Evolutionary conservation across 2,797 vertebrate species (phyloP).

Genomic region (Echiichthys vipera): DNA sequence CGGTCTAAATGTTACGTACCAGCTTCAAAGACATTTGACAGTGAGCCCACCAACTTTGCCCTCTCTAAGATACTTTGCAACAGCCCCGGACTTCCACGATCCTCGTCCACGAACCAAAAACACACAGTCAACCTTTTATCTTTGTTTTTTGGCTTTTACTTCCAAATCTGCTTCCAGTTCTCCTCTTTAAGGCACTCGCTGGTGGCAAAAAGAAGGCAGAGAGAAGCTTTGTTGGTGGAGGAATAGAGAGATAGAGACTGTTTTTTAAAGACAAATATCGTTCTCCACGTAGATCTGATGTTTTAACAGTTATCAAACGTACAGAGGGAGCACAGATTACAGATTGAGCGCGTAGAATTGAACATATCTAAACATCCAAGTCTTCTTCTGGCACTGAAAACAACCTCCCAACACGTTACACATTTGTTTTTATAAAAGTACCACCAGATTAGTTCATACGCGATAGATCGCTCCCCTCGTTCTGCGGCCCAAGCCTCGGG

Average conservation of each 20-base stretch:
- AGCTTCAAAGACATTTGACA: neutral
- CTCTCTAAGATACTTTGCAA: neutral
- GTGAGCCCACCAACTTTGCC: neutral
- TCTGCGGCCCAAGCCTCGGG: neutral
- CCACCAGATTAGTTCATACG: conserved; percentile 33
- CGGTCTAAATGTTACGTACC: neutral
- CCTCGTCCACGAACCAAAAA: too few relatives aligned
- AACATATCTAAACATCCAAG: conserved; percentile 6
- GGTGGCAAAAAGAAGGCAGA: conserved; percentile 67
- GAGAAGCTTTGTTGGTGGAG: conserved; percentile 34
- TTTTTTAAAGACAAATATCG: neutral
- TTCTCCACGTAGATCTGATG: neutral
- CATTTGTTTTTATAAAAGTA: conserved; percentile 37
- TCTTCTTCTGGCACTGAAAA: neutral
- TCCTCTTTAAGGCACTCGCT: conserved; percentile 78
- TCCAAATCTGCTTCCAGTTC: conserved; percentile 37
- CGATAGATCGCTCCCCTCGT: neutral
- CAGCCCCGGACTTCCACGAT: too few relatives aligned
- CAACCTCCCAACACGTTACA: neutral
- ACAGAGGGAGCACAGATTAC: neutral
- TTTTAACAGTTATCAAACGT: conserved; percentile 4
- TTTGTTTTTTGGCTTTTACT: conserved; percentile 16
- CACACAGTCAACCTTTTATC: neutral
- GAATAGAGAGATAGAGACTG: neutral
- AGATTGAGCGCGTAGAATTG: neutral